Evolutionary conservation across 2,888 invertebrate species (phyloP), one percentile per base, ranked within the genome.

Genomic region (Thereva nobilitata): DNA sequence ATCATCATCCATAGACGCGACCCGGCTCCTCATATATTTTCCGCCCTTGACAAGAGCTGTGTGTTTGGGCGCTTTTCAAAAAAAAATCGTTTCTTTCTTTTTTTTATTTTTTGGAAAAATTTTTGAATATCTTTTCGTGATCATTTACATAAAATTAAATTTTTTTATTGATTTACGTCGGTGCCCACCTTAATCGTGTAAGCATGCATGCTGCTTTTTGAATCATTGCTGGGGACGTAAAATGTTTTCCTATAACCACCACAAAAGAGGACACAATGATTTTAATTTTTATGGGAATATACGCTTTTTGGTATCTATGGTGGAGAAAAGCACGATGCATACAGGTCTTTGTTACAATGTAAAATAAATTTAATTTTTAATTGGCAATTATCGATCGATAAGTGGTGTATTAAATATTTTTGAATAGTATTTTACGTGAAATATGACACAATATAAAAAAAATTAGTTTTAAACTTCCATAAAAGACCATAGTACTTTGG

Each of bases 91-190:
- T 56, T 12, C 35, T 40, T 59, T 47, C 35, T 10, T 47, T 40
- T 47, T 59, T 59, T 41, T 37, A 47, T 34, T 47, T 38, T 47
- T 38, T 23, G 23, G 23, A 23, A 23, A 23, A 23, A 44, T 38
- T 56, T 56, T 7, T 34, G 38, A 44, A 10, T 23, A 38, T 40
- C 40, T 42, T 59, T 49, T 59, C 59, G 49, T 59, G 47, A 59
- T 47, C 45, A 47, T 59, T 59, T 59, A 59, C 59, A 59, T 59
- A 59, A 59, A 59, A 59, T 59, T 59, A 59, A 59, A 59, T 40
- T 2, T 23, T 59, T 55, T 59, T 59, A 59, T 59, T 59, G 59
- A 59, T 59, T 59, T 47, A 59, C 41, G 38, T 59, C 49, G 45
- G 49, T 49, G 40, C 37, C 59, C 23, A 23, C 23, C 23, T 23